Evolutionary conservation across 2,113 vertebrate species (phyloP), one percentile per base, ranked within the genome.

Genomic region (Strigops habroptila): DNA sequence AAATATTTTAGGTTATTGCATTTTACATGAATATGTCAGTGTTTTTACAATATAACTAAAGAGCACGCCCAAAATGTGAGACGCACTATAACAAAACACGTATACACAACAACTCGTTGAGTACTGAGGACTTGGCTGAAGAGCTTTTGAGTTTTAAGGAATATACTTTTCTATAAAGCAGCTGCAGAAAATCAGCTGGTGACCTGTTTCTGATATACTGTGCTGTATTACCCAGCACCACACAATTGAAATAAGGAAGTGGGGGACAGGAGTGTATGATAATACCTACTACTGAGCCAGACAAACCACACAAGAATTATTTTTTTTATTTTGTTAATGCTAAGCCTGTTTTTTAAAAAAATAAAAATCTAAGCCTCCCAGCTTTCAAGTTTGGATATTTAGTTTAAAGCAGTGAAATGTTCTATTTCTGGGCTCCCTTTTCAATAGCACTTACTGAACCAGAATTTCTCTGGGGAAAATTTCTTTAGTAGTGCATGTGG

Each of bases 151-250:
- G 35, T 90, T 91, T 92, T 81, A 84, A 84, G 52, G 35, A 88
- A 78, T 51, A 44, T 28, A 10, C 35, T 88, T 93, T 91, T 78
- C 37, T 51, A 6, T 60, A 78, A 83, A 86, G 86, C 28, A 81
- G 60, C 86, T 71, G 76, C 76, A 94, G 80, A 73, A 94, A 92
- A 93, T 75, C 86, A 81, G 83, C 73, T 51, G 73, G 51, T 95
- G 95, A 92, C 86, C 79, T 82, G 37, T 33, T 95, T 86, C 60
- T 90, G 88, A 70, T 69, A 59, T 43, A 31, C 23, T 18, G 31
- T 88, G 64, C 57, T 70, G 49, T 59, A 53, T 77, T 88, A 62
- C 21, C 64, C 82, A 53, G 55, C 4, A 0, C 9, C 55, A 64
- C 49, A 63, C 64, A 77, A 53, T 4, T 74, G 79, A 77, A 94